Base-by-base conservation (phyloP, 2,888 invertebrate species). In the Nineta flava region DNA sequence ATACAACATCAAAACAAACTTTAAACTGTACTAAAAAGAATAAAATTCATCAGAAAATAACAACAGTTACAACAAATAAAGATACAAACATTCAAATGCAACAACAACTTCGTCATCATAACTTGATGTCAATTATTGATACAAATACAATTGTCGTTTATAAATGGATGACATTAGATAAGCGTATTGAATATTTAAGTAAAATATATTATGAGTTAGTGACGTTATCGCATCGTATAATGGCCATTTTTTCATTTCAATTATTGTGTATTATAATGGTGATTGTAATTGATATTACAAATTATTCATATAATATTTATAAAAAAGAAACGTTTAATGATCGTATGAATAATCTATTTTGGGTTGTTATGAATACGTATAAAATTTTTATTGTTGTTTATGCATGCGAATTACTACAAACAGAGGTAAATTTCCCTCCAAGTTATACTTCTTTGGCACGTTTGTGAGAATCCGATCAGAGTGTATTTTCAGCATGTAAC, bases 361-460 rank as follows among this genome's bases (percentile, higher is more conserved):
- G 43, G 43, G 16, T 43, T 12, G 43, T 43, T 4, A n/a, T 43
- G 7, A 19, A 43, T 19, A 9, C 17, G 6, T 43, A 19, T 16
- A 43, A 43, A 19, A 19, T 43, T 12, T 43, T 43, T 16, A 43
- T 43, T 5, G 4, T n/a, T 19, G n/a, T 19, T 12, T 43, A 43
- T 43, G 7, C 19, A 15, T 43, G 17, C 7, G n/a, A 43, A 17
- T n/a, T 17, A 12, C 17, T 19, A 9, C 17, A 43, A 19, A 43
- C 17, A 16, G 43, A 43, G 43, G 43, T 43, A 19, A 40, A 40
- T 40, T n/a, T n/a, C n/a, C n/a, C n/a, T n/a, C n/a, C n/a, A n/a
- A n/a, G n/a, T n/a, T n/a, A n/a, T n/a, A n/a, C n/a, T n/a, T n/a
- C n/a, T n/a, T n/a, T n/a, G n/a, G n/a, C n/a, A n/a, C n/a, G n/a